Conservation (phyloP, 1,140 invertebrate species). For the Heliconius hermathena region DNA sequence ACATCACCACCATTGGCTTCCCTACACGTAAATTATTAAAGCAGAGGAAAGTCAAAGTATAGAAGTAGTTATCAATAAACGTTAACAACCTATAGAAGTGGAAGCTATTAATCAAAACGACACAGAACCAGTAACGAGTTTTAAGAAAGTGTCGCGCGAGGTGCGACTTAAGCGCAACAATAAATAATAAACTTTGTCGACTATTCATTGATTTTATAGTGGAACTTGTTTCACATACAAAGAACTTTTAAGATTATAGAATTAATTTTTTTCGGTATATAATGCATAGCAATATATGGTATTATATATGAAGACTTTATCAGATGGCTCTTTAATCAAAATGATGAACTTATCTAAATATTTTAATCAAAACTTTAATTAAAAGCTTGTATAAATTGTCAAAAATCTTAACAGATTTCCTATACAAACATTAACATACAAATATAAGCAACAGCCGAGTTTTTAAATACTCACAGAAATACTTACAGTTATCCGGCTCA, state of each 20-base stretch:
- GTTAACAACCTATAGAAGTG: slow-evolving; percentile 13
- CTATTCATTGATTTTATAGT: slow-evolving; percentile 29
- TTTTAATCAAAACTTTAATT: neutral
- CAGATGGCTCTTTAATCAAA: too few species aligned
- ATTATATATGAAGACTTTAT: too few species aligned
- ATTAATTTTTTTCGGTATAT: neutral
- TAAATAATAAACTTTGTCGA: slow-evolving; percentile 42
- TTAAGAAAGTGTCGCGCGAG: slow-evolving; percentile 28
- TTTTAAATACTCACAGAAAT: slow-evolving; percentile 36
- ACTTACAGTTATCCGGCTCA: slow-evolving; percentile 47
- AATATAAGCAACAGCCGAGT: slow-evolving; percentile 10
- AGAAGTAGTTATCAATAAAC: slow-evolving; percentile 7
- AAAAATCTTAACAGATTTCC: neutral
- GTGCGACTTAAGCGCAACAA: slow-evolving; percentile 39
- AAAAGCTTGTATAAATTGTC: neutral
- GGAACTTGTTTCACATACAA: slow-evolving; percentile 3
- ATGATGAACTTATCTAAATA: too few species aligned
- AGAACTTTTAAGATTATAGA: neutral
- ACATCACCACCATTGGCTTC: neutral
- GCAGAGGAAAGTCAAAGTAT: neutral
- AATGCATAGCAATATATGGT: too few species aligned
- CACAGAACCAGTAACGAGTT: slow-evolving; percentile 29
- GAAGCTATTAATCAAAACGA: slow-evolving; percentile 39
- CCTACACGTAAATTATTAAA: neutral
- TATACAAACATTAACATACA: neutral